Base-by-base conservation (phyloP, 2,113 vertebrate genomes). In the Irena cyanogastra region DNA sequence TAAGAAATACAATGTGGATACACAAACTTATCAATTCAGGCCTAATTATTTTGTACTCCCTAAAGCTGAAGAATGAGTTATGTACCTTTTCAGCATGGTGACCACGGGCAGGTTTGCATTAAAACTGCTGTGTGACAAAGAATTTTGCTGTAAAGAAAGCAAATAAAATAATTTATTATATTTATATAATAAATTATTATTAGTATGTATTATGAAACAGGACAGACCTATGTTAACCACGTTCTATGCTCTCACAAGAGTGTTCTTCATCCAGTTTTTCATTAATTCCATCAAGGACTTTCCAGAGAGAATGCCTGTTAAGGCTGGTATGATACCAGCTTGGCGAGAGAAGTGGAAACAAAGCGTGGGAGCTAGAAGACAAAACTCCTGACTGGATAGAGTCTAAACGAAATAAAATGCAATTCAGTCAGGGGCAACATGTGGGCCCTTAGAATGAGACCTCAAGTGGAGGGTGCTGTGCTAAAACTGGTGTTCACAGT, bases 281-380 rank as follows among this genome's bases (percentile, higher is more conserved):
- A 33, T 66, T 66, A 69, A 42, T 59, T 35, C 16, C 23, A 26
- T n/a, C 28, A 65, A 60, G 72, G 9, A 11, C 18, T 49, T 14
- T 66, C 5, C 47, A 37, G 41, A 53, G 19, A 72, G 37, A 53
- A 57, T 59, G 6, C 7, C 80, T 70, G 6, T 61, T 70, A 70
- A 66, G 35, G 7, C 41, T 83, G 13, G 16, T 65, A 14, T 37
- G 59, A 60, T 14, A 44, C 11, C 37, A 49, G 20, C 16, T 50
- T 81, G 39, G 4, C 0, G 0, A 71, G 0, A 71, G 60, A 78
- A 81, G 2, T 19, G 16, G 42, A 39, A 92, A 57, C 13, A 44
- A 66, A 20, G 23, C 59, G 6, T 50, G 21, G 39, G 39, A 79
- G 7, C 28, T 66, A 42, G 61, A 71, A 39, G 33, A 31, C 7